A percentile compares a stretch with the other conserved stretches of the same genome.
Evolutionary conservation across 2,888 invertebrate genomes (phyloP).

Genomic region (Catocala sponsa): DNA sequence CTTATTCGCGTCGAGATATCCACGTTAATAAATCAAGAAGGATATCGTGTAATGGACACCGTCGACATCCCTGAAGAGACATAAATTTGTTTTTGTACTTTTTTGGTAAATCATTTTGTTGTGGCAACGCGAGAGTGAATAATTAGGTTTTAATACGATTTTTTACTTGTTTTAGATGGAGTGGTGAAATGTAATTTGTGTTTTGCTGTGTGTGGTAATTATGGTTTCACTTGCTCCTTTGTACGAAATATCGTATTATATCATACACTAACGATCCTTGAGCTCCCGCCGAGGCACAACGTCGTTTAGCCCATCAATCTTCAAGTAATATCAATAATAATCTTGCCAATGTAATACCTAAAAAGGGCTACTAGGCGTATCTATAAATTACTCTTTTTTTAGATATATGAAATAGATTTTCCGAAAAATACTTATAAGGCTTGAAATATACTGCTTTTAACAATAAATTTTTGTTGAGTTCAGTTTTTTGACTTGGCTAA

Average conservation of each 20-base stretch:
- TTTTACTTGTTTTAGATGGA: slow-evolving; percentile 23
- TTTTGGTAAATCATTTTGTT: slow-evolving; percentile 81
- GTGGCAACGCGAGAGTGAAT: slow-evolving; percentile 63
- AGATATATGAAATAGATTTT: no score
- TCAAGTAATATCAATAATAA: slow-evolving; percentile 2
- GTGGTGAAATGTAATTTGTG: slow-evolving; percentile 16
- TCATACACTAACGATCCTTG: slow-evolving; percentile 1
- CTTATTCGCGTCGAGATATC: slow-evolving; percentile 73
- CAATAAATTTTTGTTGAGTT: no score
- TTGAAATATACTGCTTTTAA: no score
- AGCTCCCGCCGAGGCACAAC: neutral
- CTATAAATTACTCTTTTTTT: slow-evolving; percentile 8
- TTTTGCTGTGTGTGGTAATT: neutral
- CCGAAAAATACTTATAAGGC: no score
- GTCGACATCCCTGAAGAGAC: slow-evolving; percentile 75
- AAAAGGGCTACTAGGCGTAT: neutral
- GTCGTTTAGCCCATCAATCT: slow-evolving; percentile 5
- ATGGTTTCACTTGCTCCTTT: neutral
- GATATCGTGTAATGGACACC: slow-evolving; percentile 85
- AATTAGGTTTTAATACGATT: slow-evolving; percentile 64
- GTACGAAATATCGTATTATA: slow-evolving; percentile 1
- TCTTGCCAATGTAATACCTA: neutral
- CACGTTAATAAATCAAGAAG: slow-evolving; percentile 82
- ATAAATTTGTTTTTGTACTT: slow-evolving; percentile 82
- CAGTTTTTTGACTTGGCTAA: no score